Evolutionary conservation across 2,797 vertebrate species (phyloP).

Genomic region (Tragelaphus eurycerus): DNA sequence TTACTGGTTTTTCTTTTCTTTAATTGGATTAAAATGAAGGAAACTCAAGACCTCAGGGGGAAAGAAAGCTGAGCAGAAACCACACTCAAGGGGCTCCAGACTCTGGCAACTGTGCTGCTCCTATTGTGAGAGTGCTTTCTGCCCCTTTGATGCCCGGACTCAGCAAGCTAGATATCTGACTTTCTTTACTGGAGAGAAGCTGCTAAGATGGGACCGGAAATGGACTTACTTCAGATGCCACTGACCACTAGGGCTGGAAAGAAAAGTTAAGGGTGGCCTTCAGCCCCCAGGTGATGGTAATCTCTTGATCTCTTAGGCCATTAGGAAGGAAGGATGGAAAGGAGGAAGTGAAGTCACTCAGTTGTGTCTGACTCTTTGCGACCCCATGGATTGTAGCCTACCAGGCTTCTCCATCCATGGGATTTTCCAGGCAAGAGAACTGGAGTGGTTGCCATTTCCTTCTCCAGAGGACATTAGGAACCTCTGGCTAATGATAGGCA

Average conservation of each 20-base stretch:
- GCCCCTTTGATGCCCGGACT: background rate
- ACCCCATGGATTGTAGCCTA: background rate
- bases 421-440: background rate
- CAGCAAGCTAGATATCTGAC: background rate
- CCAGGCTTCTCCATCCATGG: background rate
- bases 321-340: background rate
- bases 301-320: background rate
- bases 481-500: background rate
- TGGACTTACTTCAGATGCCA: background rate
- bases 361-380: accelerated
- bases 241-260: background rate
- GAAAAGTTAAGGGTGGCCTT: background rate
- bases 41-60: slow-evolving; percentile 51
- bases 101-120: background rate
- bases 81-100: background rate
- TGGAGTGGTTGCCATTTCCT: background rate
- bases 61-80: slow-evolving; percentile 33
- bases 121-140: background rate
- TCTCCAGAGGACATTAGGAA: background rate
- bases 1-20: slow-evolving; percentile 60
- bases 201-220: background rate
- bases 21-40: slow-evolving; percentile 76
- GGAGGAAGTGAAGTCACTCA: background rate
- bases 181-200: background rate
- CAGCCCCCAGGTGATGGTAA: background rate